Percentiles rank a stretch among this genome's conserved stretches.
Evolutionary conservation across 2,797 vertebrate genomes (phyloP).

Genomic region (Coregonus ussuriensis): DNA sequence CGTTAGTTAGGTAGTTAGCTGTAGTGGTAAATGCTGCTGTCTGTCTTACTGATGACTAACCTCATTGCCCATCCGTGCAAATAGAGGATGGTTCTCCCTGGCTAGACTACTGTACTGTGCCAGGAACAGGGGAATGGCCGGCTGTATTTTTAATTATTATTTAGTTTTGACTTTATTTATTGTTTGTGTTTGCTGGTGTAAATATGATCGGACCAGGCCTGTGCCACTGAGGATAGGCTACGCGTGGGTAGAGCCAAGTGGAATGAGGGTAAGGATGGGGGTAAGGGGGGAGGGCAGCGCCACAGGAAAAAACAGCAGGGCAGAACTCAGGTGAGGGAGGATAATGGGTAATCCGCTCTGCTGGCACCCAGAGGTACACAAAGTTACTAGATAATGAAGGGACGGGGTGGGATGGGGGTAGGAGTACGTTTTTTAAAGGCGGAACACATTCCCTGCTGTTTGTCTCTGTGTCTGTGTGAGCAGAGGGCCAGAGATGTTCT

Average conservation of each 20-base stretch:
- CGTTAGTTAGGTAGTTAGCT: constrained; percentile 10
- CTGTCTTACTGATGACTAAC: constrained; percentile 71
- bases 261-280: background rate
- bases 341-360: constrained; percentile 62
- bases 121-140: constrained; percentile 9
- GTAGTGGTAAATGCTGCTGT: constrained; percentile 62
- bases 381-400: constrained; percentile 37
- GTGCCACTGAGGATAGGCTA: background rate
- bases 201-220: background rate
- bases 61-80: constrained; percentile 55
- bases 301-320: constrained; percentile 56
- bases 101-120: constrained; percentile 17
- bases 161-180: constrained; percentile 40
- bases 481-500: too few relatives aligned
- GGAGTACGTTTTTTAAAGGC: background rate
- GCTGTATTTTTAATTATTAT: constrained; percentile 29
- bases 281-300: constrained; percentile 40
- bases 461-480: constrained; percentile 23
- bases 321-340: constrained; percentile 27
- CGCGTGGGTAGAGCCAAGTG: background rate
- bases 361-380: constrained; percentile 43
- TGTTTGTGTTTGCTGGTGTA: constrained; percentile 46
- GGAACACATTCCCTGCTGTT: constrained; percentile 11
- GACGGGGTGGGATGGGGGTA: background rate
- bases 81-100: constrained; percentile 30